Conservation (phyloP, 2,113 vertebrate genomes). For the Rostratula benghalensis region DNA sequence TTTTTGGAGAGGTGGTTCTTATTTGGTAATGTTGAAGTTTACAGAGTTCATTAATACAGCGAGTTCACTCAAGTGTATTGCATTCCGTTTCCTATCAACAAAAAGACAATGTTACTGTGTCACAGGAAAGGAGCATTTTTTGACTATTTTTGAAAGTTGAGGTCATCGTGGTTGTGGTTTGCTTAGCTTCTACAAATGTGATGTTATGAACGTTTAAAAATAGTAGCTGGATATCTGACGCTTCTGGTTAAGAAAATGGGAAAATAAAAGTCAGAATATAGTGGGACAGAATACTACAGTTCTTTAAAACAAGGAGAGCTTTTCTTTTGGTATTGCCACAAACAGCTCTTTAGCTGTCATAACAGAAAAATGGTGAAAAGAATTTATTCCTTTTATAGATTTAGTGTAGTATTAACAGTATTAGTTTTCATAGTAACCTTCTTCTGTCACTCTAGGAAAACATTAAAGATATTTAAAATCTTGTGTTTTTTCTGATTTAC, state of each 20-base stretch:
- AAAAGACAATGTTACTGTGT: background rate
- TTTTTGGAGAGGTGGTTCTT: background rate
- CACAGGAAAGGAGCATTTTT: conserved; percentile 16
- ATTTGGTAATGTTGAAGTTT: background rate
- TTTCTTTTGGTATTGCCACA: background rate
- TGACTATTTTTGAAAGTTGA: conserved; percentile 7
- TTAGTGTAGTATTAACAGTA: background rate
- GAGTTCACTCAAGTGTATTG: background rate
- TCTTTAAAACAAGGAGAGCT: background rate
- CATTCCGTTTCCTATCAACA: background rate
- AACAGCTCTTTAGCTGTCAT: background rate
- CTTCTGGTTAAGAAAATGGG: background rate
- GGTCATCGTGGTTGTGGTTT: background rate
- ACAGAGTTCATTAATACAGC: background rate
- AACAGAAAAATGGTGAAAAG: background rate
- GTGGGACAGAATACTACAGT: background rate
- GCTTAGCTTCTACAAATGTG: background rate
- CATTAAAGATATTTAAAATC: background rate
- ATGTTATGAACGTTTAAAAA: conserved; percentile 20
- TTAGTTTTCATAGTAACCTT: background rate
- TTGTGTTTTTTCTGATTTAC: background rate
- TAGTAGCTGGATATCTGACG: background rate
- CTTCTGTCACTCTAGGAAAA: background rate
- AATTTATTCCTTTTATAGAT: background rate
- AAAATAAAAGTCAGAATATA: background rate